phyloP scores from a whole-genome alignment of 2,113 vertebrate species.

The Lates calcarifer region DNA sequence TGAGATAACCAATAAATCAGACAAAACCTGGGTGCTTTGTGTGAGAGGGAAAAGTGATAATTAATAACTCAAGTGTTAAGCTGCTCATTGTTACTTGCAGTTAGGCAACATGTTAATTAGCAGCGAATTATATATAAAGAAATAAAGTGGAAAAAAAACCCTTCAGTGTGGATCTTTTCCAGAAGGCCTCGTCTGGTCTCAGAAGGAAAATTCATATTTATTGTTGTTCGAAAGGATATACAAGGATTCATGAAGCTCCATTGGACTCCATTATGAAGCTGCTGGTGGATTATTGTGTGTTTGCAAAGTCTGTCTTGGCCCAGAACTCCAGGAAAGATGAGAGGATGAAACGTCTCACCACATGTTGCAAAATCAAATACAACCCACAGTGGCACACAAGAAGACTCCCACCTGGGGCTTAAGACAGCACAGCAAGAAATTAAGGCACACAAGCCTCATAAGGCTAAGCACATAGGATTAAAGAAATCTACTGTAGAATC shows the following conservation, averaged over 20 bases:
- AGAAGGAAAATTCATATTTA: constrained; percentile 31
- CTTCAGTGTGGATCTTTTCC: constrained; percentile 23
- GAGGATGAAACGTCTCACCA: constrained; percentile 62
- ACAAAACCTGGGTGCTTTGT: not conserved
- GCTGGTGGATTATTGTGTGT: constrained; percentile 60
- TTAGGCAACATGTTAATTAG: not conserved
- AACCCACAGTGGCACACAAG: constrained; percentile 38
- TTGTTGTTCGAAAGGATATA: constrained; percentile 57
- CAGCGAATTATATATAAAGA: not conserved
- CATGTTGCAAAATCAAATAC: constrained; percentile 58
- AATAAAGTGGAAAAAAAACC: constrained; percentile 3
- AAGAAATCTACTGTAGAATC: not conserved
- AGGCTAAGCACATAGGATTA: not conserved
- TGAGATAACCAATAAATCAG: constrained; percentile 22
- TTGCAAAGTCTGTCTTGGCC: constrained; percentile 61
- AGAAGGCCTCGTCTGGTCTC: constrained; percentile 19
- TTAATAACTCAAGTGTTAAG: not conserved
- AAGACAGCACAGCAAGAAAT: constrained; percentile 40
- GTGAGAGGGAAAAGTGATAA: not conserved
- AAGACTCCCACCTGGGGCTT: constrained; percentile 45
- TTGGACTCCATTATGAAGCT: constrained; percentile 47
- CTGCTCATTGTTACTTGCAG: not conserved
- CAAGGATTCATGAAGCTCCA: constrained; percentile 50
- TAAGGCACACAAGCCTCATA: constrained; percentile 8
- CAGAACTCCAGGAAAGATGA: constrained; percentile 56